Evolutionary conservation across 2,888 invertebrate genomes (phyloP), one percentile per base, ranked within the genome.

Genomic region (Drosophila neonasuta): DNA sequence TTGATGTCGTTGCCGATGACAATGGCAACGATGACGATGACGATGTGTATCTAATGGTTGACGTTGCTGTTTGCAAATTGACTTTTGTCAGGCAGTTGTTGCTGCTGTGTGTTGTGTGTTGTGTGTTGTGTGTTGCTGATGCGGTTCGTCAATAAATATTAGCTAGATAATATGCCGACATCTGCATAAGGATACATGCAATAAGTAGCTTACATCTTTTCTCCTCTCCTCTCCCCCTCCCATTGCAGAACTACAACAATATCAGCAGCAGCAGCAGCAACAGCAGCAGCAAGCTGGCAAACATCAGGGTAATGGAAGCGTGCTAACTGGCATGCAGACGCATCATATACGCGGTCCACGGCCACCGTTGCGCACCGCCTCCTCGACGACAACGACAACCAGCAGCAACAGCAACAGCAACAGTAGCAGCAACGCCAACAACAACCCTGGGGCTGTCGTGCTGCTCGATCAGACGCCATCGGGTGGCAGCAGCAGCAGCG

Each of bases 301-400:
- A 78, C 87, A 89, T 74, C 90, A 90, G 76, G 87, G 90, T 20
- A 91, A 91, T 70, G 91, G 91, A 15, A 80, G 79, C 71, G 85
- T 89, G 59, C 74, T 90, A 59, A 88, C 86, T 46, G 87, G 89
- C 30, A 74, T 85, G 71, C 89, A 87, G 44, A 24, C 80, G 24
- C 90, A 90, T 80, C 89, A 91, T 64, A 89, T 90, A 87, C 88
- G 91, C 32, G 90, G 91, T 29, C 91, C 91, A 68, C 84, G 91
- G 56, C 91, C 91, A 71, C 91, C 91, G 34, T 87, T 91, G 63
- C 90, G 90, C 46, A 90, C 91, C n/a, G 91, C 91, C 69, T 90
- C 90, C 36, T 90, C 90, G 6, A 87, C 67, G 68, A 81, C 66
- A 62, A 75, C 80, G 15, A 64, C 56, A 11, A 58, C 63, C 13